A percentile compares a stretch with the other conserved stretches of the same genome.
Evolutionary conservation across 2,888 invertebrate species (phyloP).

Genomic region (Orthonevra nobilis): DNA sequence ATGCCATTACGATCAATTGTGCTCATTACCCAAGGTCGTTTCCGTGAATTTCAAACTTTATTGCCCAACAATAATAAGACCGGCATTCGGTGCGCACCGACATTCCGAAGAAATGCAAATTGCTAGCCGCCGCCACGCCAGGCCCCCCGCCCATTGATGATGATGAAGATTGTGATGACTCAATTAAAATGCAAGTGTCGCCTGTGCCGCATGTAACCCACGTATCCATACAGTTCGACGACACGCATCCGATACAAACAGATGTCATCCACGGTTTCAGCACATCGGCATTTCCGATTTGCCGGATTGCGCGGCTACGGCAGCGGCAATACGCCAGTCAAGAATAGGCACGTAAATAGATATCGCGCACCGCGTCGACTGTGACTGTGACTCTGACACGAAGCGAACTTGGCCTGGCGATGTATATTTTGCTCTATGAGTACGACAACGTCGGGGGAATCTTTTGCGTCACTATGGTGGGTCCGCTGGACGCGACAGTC

Average conservation of each 20-base stretch:
- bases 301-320: conserved; percentile 8
- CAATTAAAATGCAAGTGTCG: conserved; percentile 46
- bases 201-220: background rate
- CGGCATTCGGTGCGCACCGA: conserved; percentile 19
- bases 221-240: background rate
- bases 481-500: background rate
- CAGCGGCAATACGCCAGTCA: conserved; percentile 18
- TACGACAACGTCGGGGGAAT: conserved; percentile 19
- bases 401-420: background rate
- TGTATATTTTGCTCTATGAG: conserved; percentile 24
- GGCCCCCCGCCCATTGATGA: conserved; percentile 26
- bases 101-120: conserved; percentile 53
- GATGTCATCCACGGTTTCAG: conserved; percentile 47
- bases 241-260: conserved; percentile 15
- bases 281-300: conserved; percentile 67
- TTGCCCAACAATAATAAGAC: background rate
- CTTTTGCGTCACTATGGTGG: conserved; percentile 38
- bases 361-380: conserved; percentile 11
- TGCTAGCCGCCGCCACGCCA: too few relatives aligned
- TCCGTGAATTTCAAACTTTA: conserved; percentile 24
- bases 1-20: conserved; percentile 47
- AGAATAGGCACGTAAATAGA: conserved; percentile 60
- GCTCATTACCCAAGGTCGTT: conserved; percentile 39
- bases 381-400: background rate
- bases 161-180: too few relatives aligned